Percentiles rank a stretch among this genome's conserved stretches.
Evolutionary conservation across 1,140 invertebrate species (phyloP).

Genomic region (Sitophilus oryzae): DNA sequence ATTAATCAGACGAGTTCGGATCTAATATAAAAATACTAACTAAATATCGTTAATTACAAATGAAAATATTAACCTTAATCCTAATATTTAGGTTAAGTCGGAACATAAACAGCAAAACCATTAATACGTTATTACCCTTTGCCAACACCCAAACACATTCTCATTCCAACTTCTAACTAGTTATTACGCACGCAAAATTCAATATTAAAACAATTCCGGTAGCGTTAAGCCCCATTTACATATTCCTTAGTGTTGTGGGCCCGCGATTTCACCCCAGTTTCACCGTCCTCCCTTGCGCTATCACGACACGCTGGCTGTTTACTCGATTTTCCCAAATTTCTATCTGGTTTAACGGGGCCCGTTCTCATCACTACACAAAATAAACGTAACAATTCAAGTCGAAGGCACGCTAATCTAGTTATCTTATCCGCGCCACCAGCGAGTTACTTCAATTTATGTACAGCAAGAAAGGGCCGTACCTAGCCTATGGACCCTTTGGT

Average conservation of each 20-base stretch:
- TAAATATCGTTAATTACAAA: too few relatives aligned
- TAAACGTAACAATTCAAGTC: constrained; percentile 24
- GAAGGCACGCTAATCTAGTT: constrained; percentile 22
- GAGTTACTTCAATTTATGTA: constrained; percentile 20
- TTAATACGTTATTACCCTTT: too few relatives aligned
- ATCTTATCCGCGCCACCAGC: constrained; percentile 18
- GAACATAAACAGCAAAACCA: too few relatives aligned
- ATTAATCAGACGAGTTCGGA: too few relatives aligned
- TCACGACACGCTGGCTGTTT: constrained; percentile 24
- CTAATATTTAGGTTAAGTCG: too few relatives aligned
- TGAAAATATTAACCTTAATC: too few relatives aligned
- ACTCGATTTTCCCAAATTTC: constrained; percentile 26
- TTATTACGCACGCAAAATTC: too few relatives aligned
- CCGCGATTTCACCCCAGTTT: constrained; percentile 6
- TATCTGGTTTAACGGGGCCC: constrained; percentile 20
- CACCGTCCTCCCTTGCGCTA: constrained; percentile 6
- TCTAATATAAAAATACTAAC: too few relatives aligned
- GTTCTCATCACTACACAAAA: constrained; percentile 18
- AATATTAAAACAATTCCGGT: constrained; percentile 15
- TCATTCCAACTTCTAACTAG: too few relatives aligned
- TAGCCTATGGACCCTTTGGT: too few relatives aligned
- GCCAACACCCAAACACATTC: too few relatives aligned
- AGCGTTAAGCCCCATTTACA: constrained; percentile 18
- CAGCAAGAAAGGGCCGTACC: constrained; percentile 7
- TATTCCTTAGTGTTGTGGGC: constrained; percentile 2